These are phyloP conservation scores for Tragelaphus strepsiceros DNA, from an alignment of 2,113 vertebrate genomes.

Conservation along the genomic window DNA sequence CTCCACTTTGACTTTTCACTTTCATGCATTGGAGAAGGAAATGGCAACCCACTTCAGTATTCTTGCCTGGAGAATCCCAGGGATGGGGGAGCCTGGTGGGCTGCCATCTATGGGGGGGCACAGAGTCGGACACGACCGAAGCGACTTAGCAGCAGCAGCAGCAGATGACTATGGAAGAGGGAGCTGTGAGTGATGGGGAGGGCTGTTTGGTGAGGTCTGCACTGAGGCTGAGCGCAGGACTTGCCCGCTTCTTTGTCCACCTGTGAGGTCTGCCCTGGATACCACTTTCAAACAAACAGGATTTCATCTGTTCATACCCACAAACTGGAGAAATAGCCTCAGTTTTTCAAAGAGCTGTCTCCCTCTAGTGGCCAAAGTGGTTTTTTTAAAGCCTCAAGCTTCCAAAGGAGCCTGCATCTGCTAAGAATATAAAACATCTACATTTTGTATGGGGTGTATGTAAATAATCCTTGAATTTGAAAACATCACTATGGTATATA, in stretches of 20 bases:
- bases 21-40: too few relatives aligned
- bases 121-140: too few relatives aligned
- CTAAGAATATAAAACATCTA: not conserved
- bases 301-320: not conserved
- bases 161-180: accelerated
- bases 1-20: too few relatives aligned
- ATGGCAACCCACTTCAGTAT: too few relatives aligned
- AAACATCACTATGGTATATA: not conserved
- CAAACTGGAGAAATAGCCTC: not conserved
- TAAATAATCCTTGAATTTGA: not conserved
- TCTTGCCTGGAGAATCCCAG: too few relatives aligned
- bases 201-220: not conserved
- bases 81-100: too few relatives aligned
- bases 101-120: too few relatives aligned
- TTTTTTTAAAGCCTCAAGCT: not conserved
- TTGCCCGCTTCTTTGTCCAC: not conserved
- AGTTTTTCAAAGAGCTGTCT: slow-evolving; percentile 34
- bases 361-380: slow-evolving; percentile 47
- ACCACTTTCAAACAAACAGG: not conserved
- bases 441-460: not conserved
- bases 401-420: not conserved
- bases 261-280: not conserved
- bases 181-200: accelerated
- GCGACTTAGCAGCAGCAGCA: too few relatives aligned
- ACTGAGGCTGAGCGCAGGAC: accelerated